Conservation (phyloP, 2,797 vertebrate genomes). For the Lepus oiostolus region DNA sequence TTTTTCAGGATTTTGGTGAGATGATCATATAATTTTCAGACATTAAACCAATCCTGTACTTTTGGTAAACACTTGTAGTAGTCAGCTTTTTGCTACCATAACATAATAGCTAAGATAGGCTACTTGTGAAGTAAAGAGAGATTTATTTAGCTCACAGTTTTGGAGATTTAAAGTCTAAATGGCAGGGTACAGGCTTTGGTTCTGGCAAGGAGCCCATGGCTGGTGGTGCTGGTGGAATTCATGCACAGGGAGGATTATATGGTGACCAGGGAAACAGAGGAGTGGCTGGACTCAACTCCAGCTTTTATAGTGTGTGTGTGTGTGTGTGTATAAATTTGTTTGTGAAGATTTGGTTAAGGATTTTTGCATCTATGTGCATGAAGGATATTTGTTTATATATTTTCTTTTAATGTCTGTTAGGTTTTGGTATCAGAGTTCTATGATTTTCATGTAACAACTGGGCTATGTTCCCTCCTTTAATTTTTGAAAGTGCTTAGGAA, state of each 20-base stretch:
- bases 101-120: no score
- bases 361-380: conserved; percentile 46
- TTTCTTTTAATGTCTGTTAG: neutral
- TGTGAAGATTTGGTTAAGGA: conserved; percentile 8
- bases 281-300: no score
- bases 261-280: no score
- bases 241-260: no score
- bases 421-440: conserved; percentile 23
- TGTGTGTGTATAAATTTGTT: neutral
- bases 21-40: conserved; percentile 3
- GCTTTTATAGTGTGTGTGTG: no score
- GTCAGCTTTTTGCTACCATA: no score
- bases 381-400: neutral
- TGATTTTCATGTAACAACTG: neutral
- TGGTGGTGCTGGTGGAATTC: no score
- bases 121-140: no score
- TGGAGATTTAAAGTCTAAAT: no score
- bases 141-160: no score
- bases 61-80: neutral
- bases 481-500: conserved; percentile 29
- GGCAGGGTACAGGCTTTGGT: no score
- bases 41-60: conserved; percentile 36
- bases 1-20: neutral
- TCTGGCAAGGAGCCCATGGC: no score
- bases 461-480: neutral